Evolutionary conservation across 2,888 invertebrate genomes (phyloP), one percentile per base, ranked within the genome.

Genomic region (Pollenia labialis): DNA sequence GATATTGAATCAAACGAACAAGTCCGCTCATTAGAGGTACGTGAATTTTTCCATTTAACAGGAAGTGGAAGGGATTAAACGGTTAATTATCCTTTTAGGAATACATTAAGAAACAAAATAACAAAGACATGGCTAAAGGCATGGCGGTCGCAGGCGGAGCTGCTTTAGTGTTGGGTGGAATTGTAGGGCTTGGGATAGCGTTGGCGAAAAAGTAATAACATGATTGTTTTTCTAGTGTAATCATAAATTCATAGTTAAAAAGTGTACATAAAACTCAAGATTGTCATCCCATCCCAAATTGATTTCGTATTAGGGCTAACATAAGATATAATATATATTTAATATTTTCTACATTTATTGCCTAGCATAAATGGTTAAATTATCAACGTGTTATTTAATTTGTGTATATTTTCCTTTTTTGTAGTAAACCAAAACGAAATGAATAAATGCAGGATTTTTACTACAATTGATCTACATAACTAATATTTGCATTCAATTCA

Each of bases 81-180:
- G 7, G 12, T 71, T 8, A 50, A 16, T 79, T 69, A 54, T 60
- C 1, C 4, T 11, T 44, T 54, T 77, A 98, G 95, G 95, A 95
- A 88, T 95, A 96, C 88, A 97, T 99, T 81, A 97, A 97, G 93
- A 97, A 97, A 91, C 96, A 97, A 92, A 97, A 98, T 97, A 97
- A 97, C 92, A 97, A 97, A 94, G 98, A 98, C 92, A 97, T 98
- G 14, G 94, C 97, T 79, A 95, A 97, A 89, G 98, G 98, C 66
- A 97, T 98, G 93, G 98, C 98, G 40, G 95, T 98, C 85, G 97
- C 97, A 72, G 97, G 98, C 88, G 97, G 97, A 88, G 97, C 97
- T n/a, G 96, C 97, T 82, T 94, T 98, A 58, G 97, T 97, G 11
- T 93, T 97, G 74, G 97, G 97, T 74, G 96, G 97, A 79, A 94